Evolutionary conservation across 2,797 vertebrate genomes (phyloP), one percentile per base, ranked within the genome.

Genomic region (Periophthalmus magnuspinnatus): DNA sequence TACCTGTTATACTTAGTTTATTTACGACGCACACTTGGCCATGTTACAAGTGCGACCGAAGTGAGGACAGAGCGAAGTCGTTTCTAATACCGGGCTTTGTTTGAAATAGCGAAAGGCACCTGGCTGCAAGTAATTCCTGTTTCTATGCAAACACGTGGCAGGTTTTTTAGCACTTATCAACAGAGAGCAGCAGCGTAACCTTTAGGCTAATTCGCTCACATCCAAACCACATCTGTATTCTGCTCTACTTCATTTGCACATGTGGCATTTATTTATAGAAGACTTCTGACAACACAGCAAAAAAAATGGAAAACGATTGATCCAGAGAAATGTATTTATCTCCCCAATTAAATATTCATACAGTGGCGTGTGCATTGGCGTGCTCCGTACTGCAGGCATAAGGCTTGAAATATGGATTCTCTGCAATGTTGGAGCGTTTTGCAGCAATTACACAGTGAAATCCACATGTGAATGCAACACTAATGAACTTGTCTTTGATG

Each of bases 341-440:
- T 69, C 61, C 48, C 34, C 38, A 22, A 72, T 73, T 68, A 75
- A 70, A 76, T 70, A 79, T 76, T 76, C 47, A 65, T 36, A 45
- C 33, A 61, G 22, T 33, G 34, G 28, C 54, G 41, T 67, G 64
- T 21, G 57, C 48, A 13, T 22, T 9, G 11, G n/a, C 70, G 68
- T 54, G 48, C 3, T 62, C 58, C 38, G 58, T 59, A 69, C 28
- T 13, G 22, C 56, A 55, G 60, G 69, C 32, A 64, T 69, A 45
- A n/a, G 61, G 61, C 78, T 54, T 63, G 66, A 75, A 68, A 68
- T 82, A 61, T 59, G 79, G 79, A 83, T 78, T 58, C 24, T 48
- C 65, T 24, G 62, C 62, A 52, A 50, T 57, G 72, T 68, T 47
- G 55, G 66, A 77, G 28, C 48, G 36, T 68, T 76, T 76, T 72